These are phyloP conservation scores for Corythornis madagascariensis DNA, from an alignment of 2,113 vertebrate genomes.

Conservation along the genomic window DNA sequence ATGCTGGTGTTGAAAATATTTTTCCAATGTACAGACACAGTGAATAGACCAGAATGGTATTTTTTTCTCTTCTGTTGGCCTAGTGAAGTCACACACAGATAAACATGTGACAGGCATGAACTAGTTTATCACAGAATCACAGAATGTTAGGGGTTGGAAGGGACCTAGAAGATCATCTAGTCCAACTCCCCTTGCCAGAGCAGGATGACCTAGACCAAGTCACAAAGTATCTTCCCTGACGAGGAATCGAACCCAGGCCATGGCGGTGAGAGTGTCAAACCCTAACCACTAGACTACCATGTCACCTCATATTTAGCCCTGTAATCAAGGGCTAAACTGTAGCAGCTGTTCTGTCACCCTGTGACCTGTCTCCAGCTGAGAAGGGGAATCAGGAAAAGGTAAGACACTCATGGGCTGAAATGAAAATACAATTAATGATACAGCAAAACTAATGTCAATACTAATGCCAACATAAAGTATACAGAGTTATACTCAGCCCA, in stretches of 20 bases:
- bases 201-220: too few relatives aligned
- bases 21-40: background rate
- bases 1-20: background rate
- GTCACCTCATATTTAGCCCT: background rate
- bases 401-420: background rate
- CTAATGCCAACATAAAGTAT: background rate
- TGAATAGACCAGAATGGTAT: background rate
- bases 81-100: background rate
- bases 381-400: background rate
- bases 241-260: too few relatives aligned
- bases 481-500: background rate
- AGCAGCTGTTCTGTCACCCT: background rate
- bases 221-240: too few relatives aligned
- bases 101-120: background rate
- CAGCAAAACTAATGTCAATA: background rate
- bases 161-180: too few relatives aligned
- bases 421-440: background rate
- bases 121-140: background rate
- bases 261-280: too few relatives aligned
- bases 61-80: background rate
- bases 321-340: background rate
- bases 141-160: too few relatives aligned
- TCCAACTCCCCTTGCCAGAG: too few relatives aligned
- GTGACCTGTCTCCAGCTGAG: background rate
- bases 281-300: too few relatives aligned